These are phyloP conservation scores for Mesitornis unicolor DNA, from an alignment of 2,113 vertebrate species.

Conservation along the genomic window DNA sequence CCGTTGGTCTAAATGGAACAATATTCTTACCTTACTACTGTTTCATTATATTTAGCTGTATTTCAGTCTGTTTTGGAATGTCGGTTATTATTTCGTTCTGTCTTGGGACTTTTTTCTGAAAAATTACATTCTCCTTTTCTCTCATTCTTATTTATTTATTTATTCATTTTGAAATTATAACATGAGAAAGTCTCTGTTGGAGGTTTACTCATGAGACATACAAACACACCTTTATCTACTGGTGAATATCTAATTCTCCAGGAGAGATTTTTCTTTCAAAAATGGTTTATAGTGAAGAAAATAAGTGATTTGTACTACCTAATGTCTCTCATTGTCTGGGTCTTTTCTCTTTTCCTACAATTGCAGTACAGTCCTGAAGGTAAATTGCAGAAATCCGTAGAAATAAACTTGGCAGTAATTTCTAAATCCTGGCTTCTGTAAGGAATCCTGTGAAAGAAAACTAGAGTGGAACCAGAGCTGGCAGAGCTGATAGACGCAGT, in stretches of 20 bases:
- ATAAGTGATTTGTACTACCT: neutral
- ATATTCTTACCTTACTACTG: neutral
- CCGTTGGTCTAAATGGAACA: neutral
- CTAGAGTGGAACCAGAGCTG: neutral
- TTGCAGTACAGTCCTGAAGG: neutral
- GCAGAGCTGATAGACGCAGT: neutral
- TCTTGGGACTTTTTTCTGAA: neutral
- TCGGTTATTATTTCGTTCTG: neutral
- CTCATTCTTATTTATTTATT: neutral
- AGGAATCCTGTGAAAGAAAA: neutral
- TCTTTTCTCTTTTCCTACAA: neutral
- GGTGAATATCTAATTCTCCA: neutral
- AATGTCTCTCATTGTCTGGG: neutral
- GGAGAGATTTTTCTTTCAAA: neutral
- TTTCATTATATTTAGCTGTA: neutral
- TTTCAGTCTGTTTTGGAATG: neutral
- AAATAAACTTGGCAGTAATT: conserved; percentile 1
- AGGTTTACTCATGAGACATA: neutral
- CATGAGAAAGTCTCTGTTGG: neutral
- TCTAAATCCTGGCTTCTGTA: neutral
- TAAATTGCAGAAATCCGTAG: neutral
- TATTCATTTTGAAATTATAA: neutral
- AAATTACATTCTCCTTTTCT: neutral
- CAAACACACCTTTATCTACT: neutral
- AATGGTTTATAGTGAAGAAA: neutral